Conservation (phyloP, 1,140 invertebrate genomes). For the Drosophila funebris region DNA sequence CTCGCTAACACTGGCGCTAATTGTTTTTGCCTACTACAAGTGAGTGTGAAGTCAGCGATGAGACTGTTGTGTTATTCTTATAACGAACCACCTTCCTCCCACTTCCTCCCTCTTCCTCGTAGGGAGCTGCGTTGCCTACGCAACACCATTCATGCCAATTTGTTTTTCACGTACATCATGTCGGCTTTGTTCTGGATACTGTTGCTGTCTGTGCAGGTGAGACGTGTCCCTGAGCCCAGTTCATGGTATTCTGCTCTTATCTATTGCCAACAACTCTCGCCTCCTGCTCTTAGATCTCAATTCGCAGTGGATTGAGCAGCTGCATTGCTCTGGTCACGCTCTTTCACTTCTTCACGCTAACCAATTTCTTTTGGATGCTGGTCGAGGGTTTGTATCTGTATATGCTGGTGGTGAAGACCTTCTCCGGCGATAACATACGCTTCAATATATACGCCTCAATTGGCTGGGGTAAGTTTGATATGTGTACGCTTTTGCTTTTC, state of each 20-base stretch:
- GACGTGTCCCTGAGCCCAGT: neutral
- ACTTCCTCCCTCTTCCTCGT: neutral
- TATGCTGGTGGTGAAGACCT: constrained; percentile 96
- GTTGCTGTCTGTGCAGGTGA: constrained; percentile 79
- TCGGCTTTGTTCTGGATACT: constrained; percentile 83
- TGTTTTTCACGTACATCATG: constrained; percentile 84
- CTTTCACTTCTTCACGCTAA: constrained; percentile 95
- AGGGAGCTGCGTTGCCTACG: constrained; percentile 96
- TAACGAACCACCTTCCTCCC: neutral
- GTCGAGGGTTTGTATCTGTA: constrained; percentile 98
- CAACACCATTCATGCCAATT: constrained; percentile 90
- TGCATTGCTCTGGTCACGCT: constrained; percentile 90
- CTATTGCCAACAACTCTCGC: neutral
- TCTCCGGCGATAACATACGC: constrained; percentile 95
- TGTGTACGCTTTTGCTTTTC: neutral
- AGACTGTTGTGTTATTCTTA: neutral
- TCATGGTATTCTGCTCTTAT: neutral
- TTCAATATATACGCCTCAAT: constrained; percentile 93
- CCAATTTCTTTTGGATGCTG: constrained; percentile 99
- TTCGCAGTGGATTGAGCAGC: constrained; percentile 84
- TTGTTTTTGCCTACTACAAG: constrained; percentile 84
- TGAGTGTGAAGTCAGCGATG: constrained; percentile 61
- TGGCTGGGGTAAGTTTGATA: constrained; percentile 93
- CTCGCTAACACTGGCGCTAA: constrained; percentile 83
- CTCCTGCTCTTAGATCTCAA: constrained; percentile 62